Conservation (phyloP, 2,113 vertebrate genomes). For the Bucco capensis region DNA sequence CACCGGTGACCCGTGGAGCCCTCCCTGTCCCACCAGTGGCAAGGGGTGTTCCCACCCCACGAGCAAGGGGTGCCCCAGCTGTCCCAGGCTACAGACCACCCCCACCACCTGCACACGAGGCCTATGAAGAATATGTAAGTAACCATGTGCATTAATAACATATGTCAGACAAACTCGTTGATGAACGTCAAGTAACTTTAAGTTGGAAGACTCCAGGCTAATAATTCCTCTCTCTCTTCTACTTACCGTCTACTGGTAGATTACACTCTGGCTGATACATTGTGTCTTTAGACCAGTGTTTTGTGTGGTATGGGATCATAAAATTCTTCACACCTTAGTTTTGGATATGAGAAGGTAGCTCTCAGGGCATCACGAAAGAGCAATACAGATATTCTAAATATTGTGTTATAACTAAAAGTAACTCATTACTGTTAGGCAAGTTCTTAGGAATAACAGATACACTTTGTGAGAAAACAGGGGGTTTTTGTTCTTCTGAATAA, state of each 20-base stretch:
- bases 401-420: not conserved
- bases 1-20: slow-evolving; percentile 78
- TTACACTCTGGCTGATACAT: rapidly evolving
- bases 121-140: slow-evolving; percentile 97
- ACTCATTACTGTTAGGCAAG: not conserved
- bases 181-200: rapidly evolving
- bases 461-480: not conserved
- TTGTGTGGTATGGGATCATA: rapidly evolving
- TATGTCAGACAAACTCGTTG: not conserved
- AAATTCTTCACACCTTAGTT: not conserved
- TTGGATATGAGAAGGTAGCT: not conserved
- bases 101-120: slow-evolving; percentile 81
- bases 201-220: not conserved
- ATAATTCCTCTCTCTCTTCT: not conserved
- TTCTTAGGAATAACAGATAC: not conserved
- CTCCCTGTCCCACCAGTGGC: slow-evolving; percentile 78
- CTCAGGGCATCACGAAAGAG: not conserved
- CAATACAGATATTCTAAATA: not conserved
- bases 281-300: not conserved
- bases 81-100: slow-evolving; percentile 84
- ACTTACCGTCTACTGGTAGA: not conserved
- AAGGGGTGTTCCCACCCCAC: slow-evolving; percentile 79
- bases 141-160: rapidly evolving
- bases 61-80: slow-evolving; percentile 76
- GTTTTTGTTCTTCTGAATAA: not conserved